phyloP scores from a whole-genome alignment of 2,888 invertebrate species.

The Nephrotoma appendiculata region DNA sequence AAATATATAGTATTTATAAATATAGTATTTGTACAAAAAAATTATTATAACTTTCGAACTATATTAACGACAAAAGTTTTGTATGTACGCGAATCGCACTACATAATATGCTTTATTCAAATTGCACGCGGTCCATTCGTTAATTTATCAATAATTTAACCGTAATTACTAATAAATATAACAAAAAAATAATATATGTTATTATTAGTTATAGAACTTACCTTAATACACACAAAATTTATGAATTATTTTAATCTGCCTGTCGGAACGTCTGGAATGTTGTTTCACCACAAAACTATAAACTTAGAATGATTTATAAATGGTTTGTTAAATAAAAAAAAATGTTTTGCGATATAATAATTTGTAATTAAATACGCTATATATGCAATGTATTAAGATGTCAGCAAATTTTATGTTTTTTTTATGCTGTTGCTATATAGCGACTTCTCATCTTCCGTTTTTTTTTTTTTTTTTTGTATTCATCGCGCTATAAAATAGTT shows the following conservation, averaged over 20 bases:
- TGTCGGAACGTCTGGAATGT: neutral
- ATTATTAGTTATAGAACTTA: neutral
- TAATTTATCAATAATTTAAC: neutral
- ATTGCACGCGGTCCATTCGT: neutral
- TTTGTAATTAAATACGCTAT: neutral
- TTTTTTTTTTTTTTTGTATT: neutral
- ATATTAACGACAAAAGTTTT: neutral
- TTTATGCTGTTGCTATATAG: neutral
- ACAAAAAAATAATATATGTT: no score
- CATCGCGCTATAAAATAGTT: neutral
- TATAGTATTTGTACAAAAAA: no score
- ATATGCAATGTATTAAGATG: neutral
- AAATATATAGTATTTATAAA: neutral
- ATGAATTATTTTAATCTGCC: neutral
- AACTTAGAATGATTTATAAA: neutral
- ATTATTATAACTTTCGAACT: neutral
- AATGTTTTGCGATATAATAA: neutral
- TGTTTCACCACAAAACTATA: neutral
- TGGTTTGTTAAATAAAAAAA: neutral
- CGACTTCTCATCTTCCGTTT: neutral
- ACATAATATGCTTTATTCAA: neutral
- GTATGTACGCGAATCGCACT: neutral
- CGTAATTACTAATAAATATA: neutral
- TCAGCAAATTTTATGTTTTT: neutral
- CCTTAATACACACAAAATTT: neutral